Evolutionary conservation across 2,113 vertebrate species (phyloP), one percentile per base, ranked within the genome.

Genomic region (Oryzias melastigma): DNA sequence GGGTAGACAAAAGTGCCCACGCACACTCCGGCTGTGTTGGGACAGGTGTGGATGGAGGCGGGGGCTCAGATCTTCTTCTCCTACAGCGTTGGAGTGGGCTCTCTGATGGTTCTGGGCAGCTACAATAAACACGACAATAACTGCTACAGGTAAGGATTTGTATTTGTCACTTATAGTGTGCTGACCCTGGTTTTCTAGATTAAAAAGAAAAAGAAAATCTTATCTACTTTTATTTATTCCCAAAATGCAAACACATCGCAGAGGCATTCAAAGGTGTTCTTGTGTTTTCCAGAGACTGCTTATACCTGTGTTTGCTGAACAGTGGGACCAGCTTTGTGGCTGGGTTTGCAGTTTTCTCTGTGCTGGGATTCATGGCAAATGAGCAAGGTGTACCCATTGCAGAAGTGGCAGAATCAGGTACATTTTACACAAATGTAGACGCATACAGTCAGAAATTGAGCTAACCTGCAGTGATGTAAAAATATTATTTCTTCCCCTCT

Each of bases 301-400:
- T 92, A 17, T 87, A 79, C 75, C 71, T 93, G 72, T 91, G 89
- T 59, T 68, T 89, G 52, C 78, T 93, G 35, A 93, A 93, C 82
- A 86, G 90, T 45, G 50, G 47, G 1, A 93, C 91, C 58, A 93
- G 92, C 27, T 2, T 93, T 1, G 84, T 91, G 0, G 91, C 90
- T 58, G 91, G 91, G 0, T 92, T 93, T 62, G 90, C 89, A 0
- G 90, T 93, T 20, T 92, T 92, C 80, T 92, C 91, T 0, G 87
- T 93, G 55, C 72, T 93, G 46, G 91, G 91, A 15, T 93, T 93
- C 78, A 93, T 93, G 91, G 83, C 91, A n/a, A 69, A 90, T 10
- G 66, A 91, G 56, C 90, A 92, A 53, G 87, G 87, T 0, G 69
- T 85, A 51, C 70, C 90, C 19, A 85, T 93, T 16, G 81, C 72